Evolutionary conservation across 1,140 invertebrate genomes (phyloP), one percentile per base, ranked within the genome.

Genomic region (Euwallacea fornicatus): DNA sequence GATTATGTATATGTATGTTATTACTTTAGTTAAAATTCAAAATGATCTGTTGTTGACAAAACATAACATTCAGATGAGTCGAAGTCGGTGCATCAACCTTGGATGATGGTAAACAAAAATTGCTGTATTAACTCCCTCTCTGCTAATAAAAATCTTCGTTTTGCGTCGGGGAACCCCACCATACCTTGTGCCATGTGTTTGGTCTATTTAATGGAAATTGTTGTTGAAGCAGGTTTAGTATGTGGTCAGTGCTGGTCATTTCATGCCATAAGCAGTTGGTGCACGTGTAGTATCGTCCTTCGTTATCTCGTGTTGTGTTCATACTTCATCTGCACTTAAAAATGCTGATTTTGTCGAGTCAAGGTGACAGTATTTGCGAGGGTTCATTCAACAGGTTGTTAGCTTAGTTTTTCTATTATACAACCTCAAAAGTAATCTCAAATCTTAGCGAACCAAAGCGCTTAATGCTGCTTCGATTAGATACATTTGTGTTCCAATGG

Each of bases 271-370:
- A 53, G 50, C 50, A 53, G 50, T 53, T 53, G 1, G 21, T 33
- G 50, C 50, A 53, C 11, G 50, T 53, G 11, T 11, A 53, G 50
- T 58, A 6, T 58, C 21, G 21, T 16, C 9, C 21, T 58, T 58
- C n/a, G 55, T 16, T 10, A 15, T 0, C 6, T 61, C 21, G 21
- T 4, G 33, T n/a, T 43, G 7, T 61, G 4, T 11, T 42, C 33
- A 15, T 10, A 42, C 21, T 4, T 33, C 21, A 33, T 33, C 21
- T 33, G 21, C 21, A 33, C 21, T 33, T 61, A 16, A 61, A 61
- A 43, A 61, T 61, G 59, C 43, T 61, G 59, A 16, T 61, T 61
- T 43, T 61, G 33, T 61, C 11, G 42, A 61, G 59, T 42, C 59
- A 61, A 61, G 42, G 33, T n/a, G 59, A 61, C 8, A 43, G n/a